These are phyloP conservation scores for Rousettus leschenaultii DNA, from an alignment of 2,113 vertebrate species.

Conservation along the genomic window DNA sequence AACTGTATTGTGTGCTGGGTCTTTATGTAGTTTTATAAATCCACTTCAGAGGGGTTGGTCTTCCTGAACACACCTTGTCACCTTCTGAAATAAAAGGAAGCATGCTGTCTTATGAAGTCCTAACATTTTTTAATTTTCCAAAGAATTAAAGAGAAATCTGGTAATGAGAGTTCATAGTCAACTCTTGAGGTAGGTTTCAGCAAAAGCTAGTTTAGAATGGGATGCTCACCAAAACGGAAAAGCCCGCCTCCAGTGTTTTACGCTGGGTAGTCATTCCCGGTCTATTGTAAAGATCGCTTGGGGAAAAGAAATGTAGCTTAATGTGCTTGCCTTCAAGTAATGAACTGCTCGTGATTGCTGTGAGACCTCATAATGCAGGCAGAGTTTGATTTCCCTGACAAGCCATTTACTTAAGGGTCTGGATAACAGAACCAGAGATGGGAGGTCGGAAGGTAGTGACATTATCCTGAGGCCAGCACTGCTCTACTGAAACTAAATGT, in stretches of 20 bases:
- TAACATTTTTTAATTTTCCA: background rate
- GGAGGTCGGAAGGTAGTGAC: background rate
- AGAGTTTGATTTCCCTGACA: conserved; percentile 66
- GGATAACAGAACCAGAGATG: background rate
- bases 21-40: background rate
- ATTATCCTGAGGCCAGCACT: background rate
- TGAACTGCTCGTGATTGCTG: conserved; percentile 86
- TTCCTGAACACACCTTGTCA: background rate
- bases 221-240: background rate
- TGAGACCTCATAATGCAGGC: conserved; percentile 76
- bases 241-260: background rate
- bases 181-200: background rate
- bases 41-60: background rate
- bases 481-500: background rate
- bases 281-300: conserved; percentile 59
- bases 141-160: background rate
- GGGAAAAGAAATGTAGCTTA: conserved; percentile 66
- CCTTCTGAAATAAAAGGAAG: background rate
- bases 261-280: background rate
- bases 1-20: background rate
- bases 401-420: conserved; percentile 45
- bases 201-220: background rate
- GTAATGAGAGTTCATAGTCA: background rate
- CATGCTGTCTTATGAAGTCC: background rate
- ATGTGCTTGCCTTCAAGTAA: conserved; percentile 80